These are phyloP conservation scores for Aspiorhynchus laticeps DNA, from an alignment of 2,113 vertebrate species.

Conservation along the genomic window DNA sequence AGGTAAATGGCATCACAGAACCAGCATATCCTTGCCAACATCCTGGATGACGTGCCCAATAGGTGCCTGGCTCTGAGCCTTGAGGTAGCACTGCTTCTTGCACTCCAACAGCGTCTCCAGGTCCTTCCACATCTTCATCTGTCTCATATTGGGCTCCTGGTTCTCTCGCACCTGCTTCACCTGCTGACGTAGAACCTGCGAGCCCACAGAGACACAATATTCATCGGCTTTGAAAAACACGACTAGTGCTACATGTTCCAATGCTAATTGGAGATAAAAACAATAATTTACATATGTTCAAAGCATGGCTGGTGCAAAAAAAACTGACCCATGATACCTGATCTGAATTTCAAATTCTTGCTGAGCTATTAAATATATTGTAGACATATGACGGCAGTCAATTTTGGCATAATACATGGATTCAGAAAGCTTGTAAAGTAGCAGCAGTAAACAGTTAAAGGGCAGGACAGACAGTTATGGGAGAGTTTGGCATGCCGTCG, in stretches of 20 bases:
- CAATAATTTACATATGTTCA: conserved; percentile 19
- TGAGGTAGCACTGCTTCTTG: conserved; percentile 90
- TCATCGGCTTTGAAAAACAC: neutral
- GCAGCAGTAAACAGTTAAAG: conserved; percentile 28
- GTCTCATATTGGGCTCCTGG: conserved; percentile 91
- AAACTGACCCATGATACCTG: neutral
- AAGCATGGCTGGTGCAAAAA: conserved; percentile 3
- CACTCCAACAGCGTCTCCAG: conserved; percentile 89
- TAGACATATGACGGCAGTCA: neutral
- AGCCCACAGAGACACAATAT: conserved; percentile 2
- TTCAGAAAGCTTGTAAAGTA: conserved; percentile 2
- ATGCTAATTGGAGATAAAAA: conserved; percentile 19
- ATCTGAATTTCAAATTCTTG: conserved; percentile 24
- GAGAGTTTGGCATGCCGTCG: neutral
- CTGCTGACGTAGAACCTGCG: conserved; percentile 90
- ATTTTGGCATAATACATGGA: neutral
- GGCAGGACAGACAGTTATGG: neutral
- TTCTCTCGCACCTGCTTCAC: conserved; percentile 90
- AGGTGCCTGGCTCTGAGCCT: conserved; percentile 83
- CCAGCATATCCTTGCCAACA: conserved; percentile 88
- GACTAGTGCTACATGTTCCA: neutral
- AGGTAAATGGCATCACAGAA: conserved; percentile 75
- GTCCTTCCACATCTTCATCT: conserved; percentile 96
- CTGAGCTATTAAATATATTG: neutral
- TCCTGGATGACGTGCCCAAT: conserved; percentile 93